phyloP scores from a whole-genome alignment of 2,797 vertebrate species.

The Enteromius thamalakanensis region DNA sequence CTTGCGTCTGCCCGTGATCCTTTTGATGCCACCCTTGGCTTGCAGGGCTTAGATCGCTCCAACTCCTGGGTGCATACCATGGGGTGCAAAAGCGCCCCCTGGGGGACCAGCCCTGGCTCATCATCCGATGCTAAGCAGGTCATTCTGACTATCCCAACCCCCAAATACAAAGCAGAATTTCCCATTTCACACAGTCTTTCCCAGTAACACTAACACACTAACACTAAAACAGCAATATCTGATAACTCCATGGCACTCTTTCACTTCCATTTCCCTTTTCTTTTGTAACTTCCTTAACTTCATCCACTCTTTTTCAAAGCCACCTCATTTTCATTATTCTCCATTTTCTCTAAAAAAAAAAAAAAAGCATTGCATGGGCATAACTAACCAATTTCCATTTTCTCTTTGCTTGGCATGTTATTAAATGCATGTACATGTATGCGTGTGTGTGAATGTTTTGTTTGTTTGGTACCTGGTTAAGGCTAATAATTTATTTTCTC shows the following conservation, averaged over 20 bases:
- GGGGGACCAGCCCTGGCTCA: conserved; percentile 98
- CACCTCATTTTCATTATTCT: background rate
- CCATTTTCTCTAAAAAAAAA: conserved; percentile 40
- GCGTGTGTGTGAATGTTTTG: conserved; percentile 29
- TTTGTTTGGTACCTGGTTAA: conserved; percentile 35
- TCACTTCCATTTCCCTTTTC: conserved; percentile 29
- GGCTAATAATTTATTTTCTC: background rate
- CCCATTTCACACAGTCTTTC: conserved; percentile 16
- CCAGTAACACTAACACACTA: conserved; percentile 46
- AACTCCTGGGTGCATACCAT: conserved; percentile 99
- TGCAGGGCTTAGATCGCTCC: conserved; percentile 99
- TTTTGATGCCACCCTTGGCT: conserved; percentile 78
- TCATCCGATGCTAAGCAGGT: conserved; percentile 98
- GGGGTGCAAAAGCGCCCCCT: conserved; percentile 97
- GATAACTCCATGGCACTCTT: conserved; percentile 17
- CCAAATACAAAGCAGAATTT: conserved; percentile 51
- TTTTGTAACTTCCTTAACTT: conserved; percentile 11
- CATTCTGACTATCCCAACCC: conserved; percentile 74
- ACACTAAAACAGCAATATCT: no score
- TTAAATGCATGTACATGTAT: conserved; percentile 54
- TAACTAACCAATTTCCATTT: conserved; percentile 34
- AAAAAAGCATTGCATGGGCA: conserved; percentile 58
- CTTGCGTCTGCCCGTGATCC: conserved; percentile 70
- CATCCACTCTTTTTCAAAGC: background rate
- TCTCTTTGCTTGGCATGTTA: conserved; percentile 66